Percentiles rank a stretch among this genome's conserved stretches.
These are phyloP conservation scores for Notodonta dromedarius DNA, from an alignment of 2,888 invertebrate genomes.

Conservation along the genomic window DNA sequence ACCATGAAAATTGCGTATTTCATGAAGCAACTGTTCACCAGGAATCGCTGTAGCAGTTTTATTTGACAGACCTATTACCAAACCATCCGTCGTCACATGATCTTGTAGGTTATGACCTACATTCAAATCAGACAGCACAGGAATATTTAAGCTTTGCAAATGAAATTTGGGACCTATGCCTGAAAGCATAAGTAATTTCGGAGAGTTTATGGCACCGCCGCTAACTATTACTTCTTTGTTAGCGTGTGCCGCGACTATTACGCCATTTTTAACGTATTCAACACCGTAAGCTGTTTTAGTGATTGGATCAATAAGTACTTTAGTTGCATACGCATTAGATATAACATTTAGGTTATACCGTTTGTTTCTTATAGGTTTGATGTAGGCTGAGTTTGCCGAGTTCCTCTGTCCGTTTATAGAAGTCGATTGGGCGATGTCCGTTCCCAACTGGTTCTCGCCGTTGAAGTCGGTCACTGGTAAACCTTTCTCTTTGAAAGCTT, in stretches of 20 bases:
- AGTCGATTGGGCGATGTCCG: conserved; percentile 86
- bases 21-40: conserved; percentile 64
- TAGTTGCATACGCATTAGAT: conserved; percentile 80
- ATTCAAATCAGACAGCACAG: conserved; percentile 85
- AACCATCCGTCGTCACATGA: conserved; percentile 87
- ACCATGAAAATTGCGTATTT: conserved; percentile 71
- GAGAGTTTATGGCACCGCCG: conserved; percentile 85
- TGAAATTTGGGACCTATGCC: conserved; percentile 86
- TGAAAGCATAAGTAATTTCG: conserved; percentile 86
- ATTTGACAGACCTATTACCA: conserved; percentile 76
- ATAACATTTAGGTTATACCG: conserved; percentile 79
- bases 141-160: conserved; percentile 76
- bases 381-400: conserved; percentile 87
- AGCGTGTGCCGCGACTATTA: conserved; percentile 70
- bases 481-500: conserved; percentile 86
- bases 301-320: conserved; percentile 84
- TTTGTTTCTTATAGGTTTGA: conserved; percentile 85
- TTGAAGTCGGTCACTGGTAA: conserved; percentile 85
- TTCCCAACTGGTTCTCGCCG: conserved; percentile 83
- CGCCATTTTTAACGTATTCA: conserved; percentile 67
- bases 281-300: conserved; percentile 77
- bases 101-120: conserved; percentile 91
- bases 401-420: conserved; percentile 84
- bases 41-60: conserved; percentile 77
- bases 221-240: conserved; percentile 86